Evolutionary conservation across 2,888 invertebrate genomes (phyloP).

Genomic region (Petrophora chlorosata): DNA sequence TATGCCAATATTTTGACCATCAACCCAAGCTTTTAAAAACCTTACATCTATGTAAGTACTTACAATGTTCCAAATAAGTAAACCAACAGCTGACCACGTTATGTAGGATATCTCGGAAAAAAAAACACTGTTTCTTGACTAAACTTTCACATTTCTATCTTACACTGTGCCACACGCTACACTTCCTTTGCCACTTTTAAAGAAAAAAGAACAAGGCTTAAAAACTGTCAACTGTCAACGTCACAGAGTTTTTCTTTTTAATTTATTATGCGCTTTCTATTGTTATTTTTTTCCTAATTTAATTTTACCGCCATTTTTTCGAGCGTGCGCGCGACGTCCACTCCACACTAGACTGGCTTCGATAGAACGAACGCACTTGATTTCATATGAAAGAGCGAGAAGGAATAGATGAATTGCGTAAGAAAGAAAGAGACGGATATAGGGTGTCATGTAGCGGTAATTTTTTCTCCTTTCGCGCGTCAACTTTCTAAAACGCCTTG

Average conservation of each 20-base stretch:
- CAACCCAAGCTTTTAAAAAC: background rate
- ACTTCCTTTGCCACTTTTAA: conserved; percentile 6
- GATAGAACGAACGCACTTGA: conserved; percentile 55
- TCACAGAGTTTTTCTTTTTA: conserved; percentile 17
- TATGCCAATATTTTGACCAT: background rate
- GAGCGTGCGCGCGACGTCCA: conserved; percentile 61
- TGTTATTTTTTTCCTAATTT: conserved; percentile 41
- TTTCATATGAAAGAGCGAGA: conserved; percentile 59
- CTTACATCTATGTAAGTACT: conserved; percentile 2
- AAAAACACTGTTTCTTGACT: conserved; percentile 28
- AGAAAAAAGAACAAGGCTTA: background rate
- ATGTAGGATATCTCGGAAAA: conserved; percentile 12
- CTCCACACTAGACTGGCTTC: conserved; percentile 63
- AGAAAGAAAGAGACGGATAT: conserved; percentile 56
- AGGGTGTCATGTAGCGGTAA: conserved; percentile 77
- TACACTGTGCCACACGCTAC: conserved; percentile 6
- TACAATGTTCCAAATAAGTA: conserved; percentile 15
- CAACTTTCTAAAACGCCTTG: conserved; percentile 79
- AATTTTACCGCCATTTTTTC: conserved; percentile 50
- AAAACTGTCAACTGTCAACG: conserved; percentile 7
- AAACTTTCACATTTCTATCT: conserved; percentile 70
- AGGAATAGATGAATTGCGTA: conserved; percentile 34
- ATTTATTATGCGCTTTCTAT: conserved; percentile 31
- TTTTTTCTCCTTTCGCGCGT: conserved; percentile 79
- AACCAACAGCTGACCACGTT: conserved; percentile 20